Conservation (phyloP, 2,797 vertebrate genomes). For the Yasuhikotakia modesta region DNA sequence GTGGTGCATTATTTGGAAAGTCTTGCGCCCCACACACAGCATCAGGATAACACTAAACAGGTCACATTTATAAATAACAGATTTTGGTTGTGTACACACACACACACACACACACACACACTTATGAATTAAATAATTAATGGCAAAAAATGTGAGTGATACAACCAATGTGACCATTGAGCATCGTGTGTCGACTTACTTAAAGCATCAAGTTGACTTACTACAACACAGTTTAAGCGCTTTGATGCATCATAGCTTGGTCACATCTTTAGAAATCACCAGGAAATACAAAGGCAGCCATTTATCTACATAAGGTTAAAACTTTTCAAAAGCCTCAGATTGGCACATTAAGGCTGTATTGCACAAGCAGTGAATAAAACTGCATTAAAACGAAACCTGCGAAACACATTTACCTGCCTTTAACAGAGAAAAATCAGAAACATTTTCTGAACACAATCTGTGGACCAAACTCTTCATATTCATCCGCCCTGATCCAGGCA, state of each 20-base stretch:
- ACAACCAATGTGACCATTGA: constrained; percentile 8
- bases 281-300: not conserved
- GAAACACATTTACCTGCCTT: too few relatives aligned
- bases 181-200: not conserved
- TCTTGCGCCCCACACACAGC: not conserved
- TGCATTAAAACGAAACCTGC: constrained; percentile 19
- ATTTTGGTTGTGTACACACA: constrained; percentile 21
- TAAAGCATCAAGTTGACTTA: not conserved
- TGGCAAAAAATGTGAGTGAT: constrained; percentile 7
- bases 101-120: constrained; percentile 9
- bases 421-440: constrained; percentile 64
- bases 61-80: constrained; percentile 23
- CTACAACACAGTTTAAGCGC: not conserved
- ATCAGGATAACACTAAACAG: constrained; percentile 47
- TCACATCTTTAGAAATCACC: not conserved
- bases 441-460: constrained; percentile 80
- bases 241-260: not conserved
- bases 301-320: not conserved
- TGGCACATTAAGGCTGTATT: not conserved
- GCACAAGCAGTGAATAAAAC: not conserved
- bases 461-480: constrained; percentile 76
- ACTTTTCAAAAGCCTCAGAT: not conserved
- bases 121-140: not conserved
- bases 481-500: constrained; percentile 75
- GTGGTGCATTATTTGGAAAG: not conserved